Conservation (phyloP, 2,113 vertebrate genomes). For the Xyrauchen texanus region DNA sequence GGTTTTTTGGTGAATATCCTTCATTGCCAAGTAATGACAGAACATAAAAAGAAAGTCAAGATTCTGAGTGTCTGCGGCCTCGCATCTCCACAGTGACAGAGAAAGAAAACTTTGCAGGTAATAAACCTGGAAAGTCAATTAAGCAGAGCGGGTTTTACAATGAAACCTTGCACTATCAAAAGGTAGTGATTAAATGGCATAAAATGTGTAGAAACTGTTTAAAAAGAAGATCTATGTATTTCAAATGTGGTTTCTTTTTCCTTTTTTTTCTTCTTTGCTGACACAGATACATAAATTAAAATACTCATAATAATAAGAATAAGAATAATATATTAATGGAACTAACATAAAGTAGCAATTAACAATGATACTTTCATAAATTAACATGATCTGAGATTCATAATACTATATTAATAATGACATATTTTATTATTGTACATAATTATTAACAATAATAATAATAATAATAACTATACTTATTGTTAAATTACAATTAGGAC, state of each 20-base stretch:
- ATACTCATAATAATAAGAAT: no score
- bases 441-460: no score
- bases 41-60: slow-evolving; percentile 43
- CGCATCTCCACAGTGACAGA: slow-evolving; percentile 54
- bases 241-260: slow-evolving; percentile 29
- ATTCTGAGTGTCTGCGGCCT: slow-evolving; percentile 54
- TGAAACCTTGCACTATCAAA: slow-evolving; percentile 51
- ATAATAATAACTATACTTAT: no score
- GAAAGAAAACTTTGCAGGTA: slow-evolving; percentile 38
- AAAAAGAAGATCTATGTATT: slow-evolving; percentile 55
- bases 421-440: no score
- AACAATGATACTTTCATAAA: no score
- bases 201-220: slow-evolving; percentile 38
- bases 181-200: slow-evolving; percentile 44
- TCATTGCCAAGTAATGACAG: slow-evolving; percentile 42
- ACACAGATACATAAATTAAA: slow-evolving; percentile 39
- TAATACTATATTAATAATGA: no score
- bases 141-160: slow-evolving; percentile 50
- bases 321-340: no score
- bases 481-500: no score
- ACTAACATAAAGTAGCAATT: no score
- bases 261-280: slow-evolving; percentile 1
- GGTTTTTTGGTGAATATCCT: background rate
- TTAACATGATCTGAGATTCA: no score
- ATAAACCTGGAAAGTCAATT: slow-evolving; percentile 51